Conservation (phyloP, 1,140 invertebrate genomes). For the Drosophila quadrilineata region DNA sequence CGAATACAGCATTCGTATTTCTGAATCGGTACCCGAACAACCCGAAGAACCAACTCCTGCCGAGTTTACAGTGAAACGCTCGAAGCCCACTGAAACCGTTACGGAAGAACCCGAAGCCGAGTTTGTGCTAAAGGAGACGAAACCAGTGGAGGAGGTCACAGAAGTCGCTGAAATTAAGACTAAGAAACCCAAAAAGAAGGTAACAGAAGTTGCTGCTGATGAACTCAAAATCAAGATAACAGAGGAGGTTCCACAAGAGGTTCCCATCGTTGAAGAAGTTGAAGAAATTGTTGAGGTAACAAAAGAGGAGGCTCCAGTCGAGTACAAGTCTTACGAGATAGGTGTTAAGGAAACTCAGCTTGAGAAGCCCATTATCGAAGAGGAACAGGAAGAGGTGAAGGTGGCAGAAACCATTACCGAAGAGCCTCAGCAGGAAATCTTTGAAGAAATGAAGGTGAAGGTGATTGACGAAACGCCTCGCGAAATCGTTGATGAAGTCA, state of each 20-base stretch:
- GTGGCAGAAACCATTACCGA: conserved; percentile 36
- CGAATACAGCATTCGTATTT: conserved; percentile 36
- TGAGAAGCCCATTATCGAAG: conserved; percentile 32
- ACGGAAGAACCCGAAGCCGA: conserved; percentile 68
- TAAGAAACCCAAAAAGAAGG: conserved; percentile 73
- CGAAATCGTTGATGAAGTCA: conserved; percentile 60
- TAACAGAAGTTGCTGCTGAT: conserved; percentile 54
- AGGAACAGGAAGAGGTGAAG: conserved; percentile 10
- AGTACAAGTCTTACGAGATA: conserved; percentile 56
- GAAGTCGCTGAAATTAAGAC: conserved; percentile 70
- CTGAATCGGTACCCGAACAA: conserved; percentile 18
- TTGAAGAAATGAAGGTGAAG: conserved; percentile 58
- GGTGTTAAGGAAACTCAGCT: conserved; percentile 49
- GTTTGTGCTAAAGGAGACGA: conserved; percentile 57
- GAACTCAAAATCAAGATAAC: conserved; percentile 57
- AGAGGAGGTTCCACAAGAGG: conserved; percentile 54
- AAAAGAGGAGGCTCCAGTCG: conserved; percentile 27
- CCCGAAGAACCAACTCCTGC: conserved; percentile 37
- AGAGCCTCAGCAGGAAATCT: conserved; percentile 46
- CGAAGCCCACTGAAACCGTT: conserved; percentile 43
- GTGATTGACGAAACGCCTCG: conserved; percentile 65
- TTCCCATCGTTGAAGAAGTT: conserved; percentile 45
- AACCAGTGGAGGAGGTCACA: conserved; percentile 58
- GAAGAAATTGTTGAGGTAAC: conserved; percentile 38
- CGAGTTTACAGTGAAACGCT: conserved; percentile 55